Percentiles rank a stretch among this genome's conserved stretches.
Conservation (phyloP, 53 echinoderm and acorn worm genomes). For the Echinometra lucunter region DNA sequence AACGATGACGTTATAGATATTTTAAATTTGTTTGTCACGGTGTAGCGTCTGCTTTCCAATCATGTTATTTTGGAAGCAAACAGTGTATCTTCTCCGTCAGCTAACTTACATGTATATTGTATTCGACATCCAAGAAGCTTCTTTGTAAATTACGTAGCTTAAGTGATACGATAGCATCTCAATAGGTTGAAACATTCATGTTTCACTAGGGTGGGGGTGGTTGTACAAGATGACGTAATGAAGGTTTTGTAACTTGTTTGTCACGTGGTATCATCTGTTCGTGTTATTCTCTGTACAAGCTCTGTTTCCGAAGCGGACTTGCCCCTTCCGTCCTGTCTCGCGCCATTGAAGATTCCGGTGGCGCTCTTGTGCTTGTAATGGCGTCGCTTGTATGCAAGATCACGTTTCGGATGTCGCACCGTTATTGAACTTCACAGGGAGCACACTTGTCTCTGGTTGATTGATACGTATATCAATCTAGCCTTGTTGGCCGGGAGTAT, state of each 20-base stretch:
- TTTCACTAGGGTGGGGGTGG: neutral
- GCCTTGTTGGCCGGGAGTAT: neutral
- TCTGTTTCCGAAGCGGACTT: neutral
- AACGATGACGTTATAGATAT: no score
- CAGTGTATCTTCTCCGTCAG: no score
- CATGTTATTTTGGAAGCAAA: no score
- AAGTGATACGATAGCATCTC: no score
- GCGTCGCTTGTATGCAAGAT: neutral
- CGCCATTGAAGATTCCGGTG: constrained; percentile 8
- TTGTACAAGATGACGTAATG: neutral
- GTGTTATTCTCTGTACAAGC: neutral
- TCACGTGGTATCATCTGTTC: neutral
- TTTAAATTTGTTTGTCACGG: no score
- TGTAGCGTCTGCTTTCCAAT: no score
- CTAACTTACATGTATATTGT: no score
- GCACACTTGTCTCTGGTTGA: neutral
- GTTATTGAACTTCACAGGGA: neutral
- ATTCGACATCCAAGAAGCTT: no score
- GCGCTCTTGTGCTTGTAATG: neutral
- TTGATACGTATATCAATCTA: constrained; percentile 26
- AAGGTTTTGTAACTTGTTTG: constrained; percentile 21
- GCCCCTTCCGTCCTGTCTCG: neutral
- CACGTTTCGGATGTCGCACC: neutral
- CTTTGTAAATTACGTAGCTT: no score
- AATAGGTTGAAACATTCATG: neutral